Conservation (phyloP, 1,140 invertebrate species). For the Gryon sp. region DNA sequence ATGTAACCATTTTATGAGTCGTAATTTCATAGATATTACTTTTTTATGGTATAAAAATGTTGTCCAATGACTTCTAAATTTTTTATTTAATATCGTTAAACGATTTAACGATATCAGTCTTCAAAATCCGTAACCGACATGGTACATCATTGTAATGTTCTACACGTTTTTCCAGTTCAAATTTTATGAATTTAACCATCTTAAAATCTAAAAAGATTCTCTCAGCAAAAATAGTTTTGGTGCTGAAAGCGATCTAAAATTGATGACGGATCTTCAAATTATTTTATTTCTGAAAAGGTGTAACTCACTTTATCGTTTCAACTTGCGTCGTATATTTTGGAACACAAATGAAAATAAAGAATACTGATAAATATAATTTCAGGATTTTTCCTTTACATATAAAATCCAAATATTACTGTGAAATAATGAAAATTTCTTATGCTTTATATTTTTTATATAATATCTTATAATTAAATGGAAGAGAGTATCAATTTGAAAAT, state of each 20-base stretch:
- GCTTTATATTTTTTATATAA: no score
- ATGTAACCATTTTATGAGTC: no score
- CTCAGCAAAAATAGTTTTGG: constrained; percentile 3
- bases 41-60: constrained; percentile 6
- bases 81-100: neutral
- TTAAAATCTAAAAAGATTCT: neutral
- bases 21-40: no score
- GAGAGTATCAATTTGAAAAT: no score
- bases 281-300: constrained; percentile 5
- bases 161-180: neutral
- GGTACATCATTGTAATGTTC: constrained; percentile 9
- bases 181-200: constrained; percentile 38
- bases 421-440: no score
- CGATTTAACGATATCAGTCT: constrained; percentile 32
- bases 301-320: constrained; percentile 6
- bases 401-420: no score
- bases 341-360: no score
- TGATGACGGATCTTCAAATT: constrained; percentile 21
- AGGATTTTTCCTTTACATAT: no score
- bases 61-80: constrained; percentile 17
- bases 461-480: no score
- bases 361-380: constrained; percentile 1
- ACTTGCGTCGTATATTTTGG: neutral
- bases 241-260: constrained; percentile 37
- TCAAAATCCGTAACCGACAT: constrained; percentile 21